Conservation (phyloP, 2,888 invertebrate species). For the Andrena dorsata region DNA sequence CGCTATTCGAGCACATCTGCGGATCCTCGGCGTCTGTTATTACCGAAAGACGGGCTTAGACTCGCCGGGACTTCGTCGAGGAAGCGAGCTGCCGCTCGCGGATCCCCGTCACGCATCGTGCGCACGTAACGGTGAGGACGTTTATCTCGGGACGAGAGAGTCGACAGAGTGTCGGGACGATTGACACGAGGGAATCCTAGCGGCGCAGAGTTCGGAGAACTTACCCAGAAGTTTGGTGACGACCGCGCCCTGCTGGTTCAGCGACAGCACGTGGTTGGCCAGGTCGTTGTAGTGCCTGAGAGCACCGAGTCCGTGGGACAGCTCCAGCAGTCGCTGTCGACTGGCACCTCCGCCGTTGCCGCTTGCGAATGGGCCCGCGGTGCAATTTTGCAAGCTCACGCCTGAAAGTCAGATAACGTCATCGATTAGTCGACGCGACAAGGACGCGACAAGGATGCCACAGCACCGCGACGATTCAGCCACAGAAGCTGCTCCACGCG, state of each 20-base stretch:
- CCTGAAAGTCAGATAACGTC: constrained; percentile 69
- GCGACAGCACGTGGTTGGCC: constrained; percentile 94
- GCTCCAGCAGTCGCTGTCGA: constrained; percentile 92
- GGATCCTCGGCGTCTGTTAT: constrained; percentile 36
- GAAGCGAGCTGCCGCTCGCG: constrained; percentile 1
- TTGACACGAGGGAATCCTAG: too few relatives aligned
- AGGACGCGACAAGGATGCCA: neutral
- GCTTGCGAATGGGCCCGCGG: constrained; percentile 79
- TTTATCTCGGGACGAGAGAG: constrained; percentile 28
- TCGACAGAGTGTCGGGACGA: too few relatives aligned
- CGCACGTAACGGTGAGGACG: constrained; percentile 4
- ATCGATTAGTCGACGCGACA: neutral
- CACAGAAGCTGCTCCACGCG: neutral
- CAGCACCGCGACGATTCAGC: neutral
- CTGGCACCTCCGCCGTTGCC: constrained; percentile 85
- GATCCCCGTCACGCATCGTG: constrained; percentile 38
- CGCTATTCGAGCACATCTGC: neutral
- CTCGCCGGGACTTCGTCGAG: constrained; percentile 11
- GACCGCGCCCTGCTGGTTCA: constrained; percentile 93
- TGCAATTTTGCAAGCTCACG: constrained; percentile 80
- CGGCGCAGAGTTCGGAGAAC: constrained; percentile 78
- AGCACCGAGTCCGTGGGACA: constrained; percentile 90
- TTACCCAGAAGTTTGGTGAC: constrained; percentile 95
- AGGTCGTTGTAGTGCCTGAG: constrained; percentile 94
- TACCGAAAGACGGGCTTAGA: constrained; percentile 9